Base-by-base conservation (phyloP, 92 coral and sea anemone species). In the Zoanthus gigantus region DNA sequence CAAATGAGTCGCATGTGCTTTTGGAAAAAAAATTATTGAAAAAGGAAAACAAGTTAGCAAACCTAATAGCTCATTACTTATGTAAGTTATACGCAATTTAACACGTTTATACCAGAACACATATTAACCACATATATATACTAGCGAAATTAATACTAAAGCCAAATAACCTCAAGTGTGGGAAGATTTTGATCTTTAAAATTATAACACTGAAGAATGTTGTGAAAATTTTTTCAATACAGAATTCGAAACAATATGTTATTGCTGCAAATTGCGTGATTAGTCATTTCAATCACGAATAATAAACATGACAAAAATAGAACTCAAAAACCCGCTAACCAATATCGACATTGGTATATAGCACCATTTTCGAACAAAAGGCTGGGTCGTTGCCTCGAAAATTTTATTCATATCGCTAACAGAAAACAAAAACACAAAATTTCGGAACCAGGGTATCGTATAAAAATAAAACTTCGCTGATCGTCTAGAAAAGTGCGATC, bases 291-390 rank as follows among this genome's bases (percentile, higher is more conserved):
- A 47, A 74, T 53, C 46, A 48, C 29, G 60, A 37, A 74, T 74
- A 44, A 74, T 47, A 47, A 74, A 53, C 79, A 44, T 47, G 30
- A 74, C 23, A 46, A 46, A 74, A 74, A 74, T 74, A 74, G 54
- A n/a, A 13, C 42, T 32, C 3, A 11, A 46, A 53, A 28, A 74
- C 0, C 18, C 8, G n/a, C 47, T 31, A 48, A 8, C 58, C 31
- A 74, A 74, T 47, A 18, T 48, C 69, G 32, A 7, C 28, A 63
- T 16, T 23, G 30, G 16, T n/a, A 63, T 63, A 9, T n/a, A 4
- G 69, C 29, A 6, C n/a, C 5, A 47, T 44, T 44, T 30, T 42
- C 60, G 46, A 74, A 17, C 54, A 50, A 10, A 50, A 50, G 54
- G 54, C 54, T 10, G 12, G 8, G 54, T 50, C 54, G 1, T 7